A percentile compares a stretch with the other conserved stretches of the same genome.
Conservation (phyloP, 1,140 invertebrate species). For the Heliconius nattereri region DNA sequence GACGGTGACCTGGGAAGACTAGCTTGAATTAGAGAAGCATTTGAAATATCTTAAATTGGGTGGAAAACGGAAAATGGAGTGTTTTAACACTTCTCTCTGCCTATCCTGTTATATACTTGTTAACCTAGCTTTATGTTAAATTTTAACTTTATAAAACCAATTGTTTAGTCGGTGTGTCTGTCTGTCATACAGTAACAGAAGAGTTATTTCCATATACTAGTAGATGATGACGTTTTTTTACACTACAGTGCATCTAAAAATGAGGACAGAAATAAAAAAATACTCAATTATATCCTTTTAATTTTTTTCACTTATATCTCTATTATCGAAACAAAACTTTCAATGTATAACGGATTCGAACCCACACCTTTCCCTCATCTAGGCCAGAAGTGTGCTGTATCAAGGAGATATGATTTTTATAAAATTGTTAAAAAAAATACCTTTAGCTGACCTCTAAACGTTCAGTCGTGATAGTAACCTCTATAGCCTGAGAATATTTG, state of each 20-base stretch:
- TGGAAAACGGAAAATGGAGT: too few relatives aligned
- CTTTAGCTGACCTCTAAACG: background rate
- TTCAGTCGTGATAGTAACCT: conserved; percentile 1
- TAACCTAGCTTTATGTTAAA: too few relatives aligned
- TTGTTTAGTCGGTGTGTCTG: too few relatives aligned
- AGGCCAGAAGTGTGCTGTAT: background rate
- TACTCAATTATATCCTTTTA: too few relatives aligned
- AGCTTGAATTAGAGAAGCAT: background rate
- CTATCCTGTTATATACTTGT: too few relatives aligned
- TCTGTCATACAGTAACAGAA: too few relatives aligned
- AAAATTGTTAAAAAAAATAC: background rate
- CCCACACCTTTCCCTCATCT: background rate
- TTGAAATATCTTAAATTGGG: background rate
- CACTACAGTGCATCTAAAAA: too few relatives aligned
- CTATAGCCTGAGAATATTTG: conserved; percentile 4
- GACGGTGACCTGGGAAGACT: conserved; percentile 38
- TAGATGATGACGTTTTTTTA: too few relatives aligned
- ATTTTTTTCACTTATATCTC: too few relatives aligned
- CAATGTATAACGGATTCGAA: background rate
- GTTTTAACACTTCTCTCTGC: background rate
- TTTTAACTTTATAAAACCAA: too few relatives aligned
- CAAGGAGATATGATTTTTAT: background rate
- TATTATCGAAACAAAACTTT: background rate
- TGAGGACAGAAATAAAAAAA: too few relatives aligned
- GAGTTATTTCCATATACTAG: too few relatives aligned